Conservation (phyloP, 2,797 vertebrate genomes). For the Atherinosoma microstoma region DNA sequence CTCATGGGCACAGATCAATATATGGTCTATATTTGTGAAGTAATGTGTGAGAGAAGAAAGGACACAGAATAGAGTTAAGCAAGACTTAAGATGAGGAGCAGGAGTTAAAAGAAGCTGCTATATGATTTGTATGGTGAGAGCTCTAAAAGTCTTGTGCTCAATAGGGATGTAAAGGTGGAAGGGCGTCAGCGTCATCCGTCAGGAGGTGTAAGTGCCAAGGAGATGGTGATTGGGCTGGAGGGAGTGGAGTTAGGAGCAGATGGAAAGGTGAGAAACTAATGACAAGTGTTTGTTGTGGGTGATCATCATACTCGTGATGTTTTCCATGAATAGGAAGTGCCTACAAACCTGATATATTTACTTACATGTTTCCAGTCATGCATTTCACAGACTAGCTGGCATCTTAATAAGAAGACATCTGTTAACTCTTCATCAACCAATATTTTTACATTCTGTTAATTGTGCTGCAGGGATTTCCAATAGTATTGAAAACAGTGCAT, state of each 20-base stretch:
- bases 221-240: slow-evolving; percentile 96
- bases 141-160: slow-evolving; percentile 60
- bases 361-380: neutral
- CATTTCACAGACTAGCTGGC: neutral
- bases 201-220: slow-evolving; percentile 92
- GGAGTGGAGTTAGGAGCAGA: slow-evolving; percentile 97
- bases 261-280: slow-evolving; percentile 90
- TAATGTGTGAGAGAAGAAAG: slow-evolving; percentile 15
- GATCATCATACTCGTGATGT: neutral
- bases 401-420: neutral
- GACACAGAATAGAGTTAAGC: slow-evolving; percentile 25
- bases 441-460: neutral
- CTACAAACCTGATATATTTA: neutral
- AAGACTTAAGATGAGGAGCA: neutral
- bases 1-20: slow-evolving; percentile 56
- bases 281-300: neutral
- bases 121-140: neutral
- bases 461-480: neutral
- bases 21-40: slow-evolving; percentile 20
- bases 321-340: neutral
- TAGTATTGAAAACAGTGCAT: neutral
- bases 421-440: neutral
- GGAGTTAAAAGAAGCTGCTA: slow-evolving; percentile 2
- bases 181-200: slow-evolving; percentile 92
- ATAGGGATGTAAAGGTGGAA: slow-evolving; percentile 93